phyloP scores from a whole-genome alignment of 2,797 vertebrate species.

The Gorsachius magnificus region DNA sequence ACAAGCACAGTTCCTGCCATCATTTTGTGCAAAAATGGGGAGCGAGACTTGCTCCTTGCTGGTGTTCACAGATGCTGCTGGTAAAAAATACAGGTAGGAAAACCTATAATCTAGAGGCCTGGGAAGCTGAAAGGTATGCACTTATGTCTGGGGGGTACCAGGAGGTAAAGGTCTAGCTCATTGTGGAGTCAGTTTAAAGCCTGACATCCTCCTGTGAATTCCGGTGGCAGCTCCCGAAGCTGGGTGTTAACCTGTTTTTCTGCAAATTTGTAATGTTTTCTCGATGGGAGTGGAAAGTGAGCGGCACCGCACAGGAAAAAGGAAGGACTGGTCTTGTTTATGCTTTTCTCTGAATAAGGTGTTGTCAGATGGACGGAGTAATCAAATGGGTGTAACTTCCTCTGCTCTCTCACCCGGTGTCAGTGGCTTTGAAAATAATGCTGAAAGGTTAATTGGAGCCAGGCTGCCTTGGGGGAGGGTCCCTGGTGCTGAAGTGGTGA shows the following conservation, averaged over 20 bases:
- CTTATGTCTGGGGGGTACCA: neutral
- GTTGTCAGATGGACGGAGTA: neutral
- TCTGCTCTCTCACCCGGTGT: neutral
- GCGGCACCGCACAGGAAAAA: neutral
- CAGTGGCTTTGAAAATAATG: neutral
- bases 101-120: neutral
- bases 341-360: neutral
- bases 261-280: neutral
- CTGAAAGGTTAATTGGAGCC: slow-evolving; percentile 14
- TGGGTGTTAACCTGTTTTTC: slow-evolving; percentile 21
- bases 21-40: neutral
- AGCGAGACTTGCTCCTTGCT: neutral
- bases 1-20: neutral
- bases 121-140: neutral
- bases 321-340: slow-evolving; percentile 23
- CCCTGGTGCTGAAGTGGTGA: neutral
- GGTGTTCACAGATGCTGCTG: neutral
- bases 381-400: slow-evolving; percentile 36
- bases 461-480: neutral
- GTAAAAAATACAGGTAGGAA: neutral
- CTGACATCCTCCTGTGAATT: neutral
- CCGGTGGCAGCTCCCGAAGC: neutral
- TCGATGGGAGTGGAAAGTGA: neutral
- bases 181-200: neutral
- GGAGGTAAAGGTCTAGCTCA: neutral